Conservation (phyloP, 2,888 invertebrate species). For the Pycnomerus fuliginosus region DNA sequence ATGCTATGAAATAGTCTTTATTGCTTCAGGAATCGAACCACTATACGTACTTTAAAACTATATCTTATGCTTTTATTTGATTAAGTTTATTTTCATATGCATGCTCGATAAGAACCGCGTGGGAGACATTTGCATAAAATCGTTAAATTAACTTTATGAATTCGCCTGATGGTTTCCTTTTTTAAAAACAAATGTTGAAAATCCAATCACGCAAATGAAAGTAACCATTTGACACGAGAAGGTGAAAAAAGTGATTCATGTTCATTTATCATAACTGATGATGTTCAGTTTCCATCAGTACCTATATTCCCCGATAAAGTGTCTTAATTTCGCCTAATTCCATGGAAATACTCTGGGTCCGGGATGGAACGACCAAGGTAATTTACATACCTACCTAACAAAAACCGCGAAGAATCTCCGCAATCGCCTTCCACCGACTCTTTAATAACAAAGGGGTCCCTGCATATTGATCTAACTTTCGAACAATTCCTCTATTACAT, state of each 20-base stretch:
- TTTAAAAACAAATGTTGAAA: constrained; percentile 25
- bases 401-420: no score
- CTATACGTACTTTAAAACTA: constrained; percentile 37
- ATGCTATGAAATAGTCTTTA: constrained; percentile 53
- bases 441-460: no score
- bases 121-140: constrained; percentile 43
- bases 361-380: no score
- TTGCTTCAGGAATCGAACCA: constrained; percentile 50
- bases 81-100: constrained; percentile 36
- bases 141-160: constrained; percentile 35
- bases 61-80: constrained; percentile 40
- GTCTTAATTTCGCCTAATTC: no score
- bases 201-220: constrained; percentile 28
- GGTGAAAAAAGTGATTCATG: background rate
- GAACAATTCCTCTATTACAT: constrained; percentile 20
- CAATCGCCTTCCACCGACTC: no score
- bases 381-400: no score
- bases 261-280: no score
- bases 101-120: constrained; percentile 27
- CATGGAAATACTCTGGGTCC: no score
- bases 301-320: no score
- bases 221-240: constrained; percentile 29
- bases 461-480: constrained; percentile 25
- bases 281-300: no score
- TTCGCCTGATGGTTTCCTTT: no score